Percentiles rank a stretch among this genome's conserved stretches.
Conservation (phyloP, 2,888 invertebrate genomes). For the Drosophila nigricruria region DNA sequence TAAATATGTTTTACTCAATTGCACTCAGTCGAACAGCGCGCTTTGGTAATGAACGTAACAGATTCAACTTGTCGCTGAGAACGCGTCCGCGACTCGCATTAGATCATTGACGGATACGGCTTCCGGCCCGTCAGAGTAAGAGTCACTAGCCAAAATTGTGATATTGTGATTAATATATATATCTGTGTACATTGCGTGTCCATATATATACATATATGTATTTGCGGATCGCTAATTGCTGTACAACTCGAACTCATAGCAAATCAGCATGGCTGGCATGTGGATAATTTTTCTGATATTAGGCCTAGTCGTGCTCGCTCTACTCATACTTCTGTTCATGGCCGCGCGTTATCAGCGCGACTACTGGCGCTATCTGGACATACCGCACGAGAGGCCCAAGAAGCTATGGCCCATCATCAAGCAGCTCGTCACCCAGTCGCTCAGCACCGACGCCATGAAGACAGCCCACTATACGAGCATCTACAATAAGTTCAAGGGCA, state of each 20-base stretch:
- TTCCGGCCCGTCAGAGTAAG: constrained; percentile 44
- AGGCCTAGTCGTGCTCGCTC: constrained; percentile 67
- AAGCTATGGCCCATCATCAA: constrained; percentile 70
- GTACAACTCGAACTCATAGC: not conserved
- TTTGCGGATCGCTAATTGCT: constrained; percentile 14
- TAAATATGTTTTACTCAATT: constrained; percentile 70
- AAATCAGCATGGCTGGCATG: constrained; percentile 61
- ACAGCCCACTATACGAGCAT: constrained; percentile 65
- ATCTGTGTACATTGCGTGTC: not conserved
- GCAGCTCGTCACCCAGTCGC: constrained; percentile 57
- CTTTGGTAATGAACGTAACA: constrained; percentile 72
- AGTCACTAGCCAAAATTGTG: constrained; percentile 29
- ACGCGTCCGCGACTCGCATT: constrained; percentile 57
- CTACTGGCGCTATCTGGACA: constrained; percentile 78
- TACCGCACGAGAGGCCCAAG: constrained; percentile 80
- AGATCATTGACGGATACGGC: constrained; percentile 61
- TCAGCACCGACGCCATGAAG: constrained; percentile 66
- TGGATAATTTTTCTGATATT: constrained; percentile 79
- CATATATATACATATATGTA: no score
- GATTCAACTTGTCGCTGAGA: constrained; percentile 61
- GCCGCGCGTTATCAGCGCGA: constrained; percentile 76
- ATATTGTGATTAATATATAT: constrained; percentile 18
- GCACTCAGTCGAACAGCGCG: constrained; percentile 71
- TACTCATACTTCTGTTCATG: constrained; percentile 63
- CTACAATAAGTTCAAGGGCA: constrained; percentile 80